phyloP scores from a whole-genome alignment of 2,888 invertebrate species.

The Rhopalosiphum nymphaeae region DNA sequence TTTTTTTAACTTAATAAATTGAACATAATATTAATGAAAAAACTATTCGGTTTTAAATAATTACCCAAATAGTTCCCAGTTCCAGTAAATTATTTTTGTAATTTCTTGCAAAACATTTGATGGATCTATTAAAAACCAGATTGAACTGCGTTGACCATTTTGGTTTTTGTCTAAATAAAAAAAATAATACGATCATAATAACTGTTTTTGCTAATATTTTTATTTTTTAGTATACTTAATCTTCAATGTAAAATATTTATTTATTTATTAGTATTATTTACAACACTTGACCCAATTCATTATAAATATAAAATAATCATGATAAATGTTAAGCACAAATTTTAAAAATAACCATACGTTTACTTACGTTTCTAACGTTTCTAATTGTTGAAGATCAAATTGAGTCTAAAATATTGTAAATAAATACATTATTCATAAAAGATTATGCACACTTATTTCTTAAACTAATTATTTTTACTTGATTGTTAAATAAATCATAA shows the following conservation, averaged over 20 bases:
- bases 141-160: constrained; percentile 22
- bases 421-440: background rate
- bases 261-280: background rate
- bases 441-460: background rate
- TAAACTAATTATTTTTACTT: background rate
- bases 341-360: background rate
- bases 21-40: background rate
- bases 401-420: constrained; percentile 18
- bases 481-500: constrained; percentile 5
- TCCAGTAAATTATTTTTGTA: constrained; percentile 38
- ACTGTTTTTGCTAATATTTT: background rate
- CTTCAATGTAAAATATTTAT: background rate
- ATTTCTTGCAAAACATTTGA: constrained; percentile 44
- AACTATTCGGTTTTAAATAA: background rate
- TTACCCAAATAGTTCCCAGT: constrained; percentile 47
- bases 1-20: background rate
- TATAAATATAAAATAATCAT: background rate
- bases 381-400: constrained; percentile 31
- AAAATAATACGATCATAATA: background rate
- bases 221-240: background rate
- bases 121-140: constrained; percentile 38
- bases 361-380: constrained; percentile 47
- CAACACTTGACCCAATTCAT: background rate
- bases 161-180: constrained; percentile 34
- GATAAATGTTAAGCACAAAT: background rate